Percentiles rank a stretch among this genome's conserved stretches.
These are phyloP conservation scores for Caranx ignobilis DNA, from an alignment of 2,113 vertebrate species.

Conservation along the genomic window DNA sequence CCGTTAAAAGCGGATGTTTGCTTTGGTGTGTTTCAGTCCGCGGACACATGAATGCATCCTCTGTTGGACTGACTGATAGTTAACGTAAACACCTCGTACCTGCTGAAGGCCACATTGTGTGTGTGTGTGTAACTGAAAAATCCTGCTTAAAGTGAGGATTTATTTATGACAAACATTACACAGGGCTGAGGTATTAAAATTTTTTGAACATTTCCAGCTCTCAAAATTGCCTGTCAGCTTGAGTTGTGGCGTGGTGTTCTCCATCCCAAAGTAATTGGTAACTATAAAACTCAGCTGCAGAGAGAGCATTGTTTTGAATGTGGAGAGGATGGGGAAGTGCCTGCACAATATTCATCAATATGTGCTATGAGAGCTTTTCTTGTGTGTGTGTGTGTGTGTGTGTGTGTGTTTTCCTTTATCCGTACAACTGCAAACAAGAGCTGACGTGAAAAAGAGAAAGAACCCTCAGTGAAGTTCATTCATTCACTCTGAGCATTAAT, in stretches of 20 bases:
- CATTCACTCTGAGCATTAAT: not conserved
- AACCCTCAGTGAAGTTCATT: not conserved
- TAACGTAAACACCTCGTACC: slow-evolving; percentile 9
- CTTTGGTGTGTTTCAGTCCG: slow-evolving; percentile 15
- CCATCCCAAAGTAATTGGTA: slow-evolving; percentile 62
- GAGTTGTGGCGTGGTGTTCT: slow-evolving; percentile 56
- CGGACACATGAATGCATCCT: slow-evolving; percentile 34
- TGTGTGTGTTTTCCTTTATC: slow-evolving; percentile 25
- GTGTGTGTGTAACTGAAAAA: slow-evolving; percentile 17
- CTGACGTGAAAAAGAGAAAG: slow-evolving; percentile 17
- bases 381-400: not conserved
- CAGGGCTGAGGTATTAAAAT: slow-evolving; percentile 38
- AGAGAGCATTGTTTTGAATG: slow-evolving; percentile 41
- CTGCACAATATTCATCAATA: slow-evolving; percentile 43
- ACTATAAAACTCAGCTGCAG: slow-evolving; percentile 63
- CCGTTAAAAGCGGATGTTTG: slow-evolving; percentile 44
- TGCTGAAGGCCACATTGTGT: slow-evolving; percentile 22
- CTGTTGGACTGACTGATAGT: slow-evolving; percentile 40
- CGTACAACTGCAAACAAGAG: slow-evolving; percentile 30
- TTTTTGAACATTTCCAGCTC: slow-evolving; percentile 44
- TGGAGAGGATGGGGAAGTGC: slow-evolving; percentile 7
- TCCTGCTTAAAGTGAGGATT: slow-evolving; percentile 10
- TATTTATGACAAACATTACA: slow-evolving; percentile 30
- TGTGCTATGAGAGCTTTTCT: slow-evolving; percentile 1
- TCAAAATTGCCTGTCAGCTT: slow-evolving; percentile 63